phyloP scores from a whole-genome alignment of 2,113 vertebrate genomes.

The Bujurquina vittata region DNA sequence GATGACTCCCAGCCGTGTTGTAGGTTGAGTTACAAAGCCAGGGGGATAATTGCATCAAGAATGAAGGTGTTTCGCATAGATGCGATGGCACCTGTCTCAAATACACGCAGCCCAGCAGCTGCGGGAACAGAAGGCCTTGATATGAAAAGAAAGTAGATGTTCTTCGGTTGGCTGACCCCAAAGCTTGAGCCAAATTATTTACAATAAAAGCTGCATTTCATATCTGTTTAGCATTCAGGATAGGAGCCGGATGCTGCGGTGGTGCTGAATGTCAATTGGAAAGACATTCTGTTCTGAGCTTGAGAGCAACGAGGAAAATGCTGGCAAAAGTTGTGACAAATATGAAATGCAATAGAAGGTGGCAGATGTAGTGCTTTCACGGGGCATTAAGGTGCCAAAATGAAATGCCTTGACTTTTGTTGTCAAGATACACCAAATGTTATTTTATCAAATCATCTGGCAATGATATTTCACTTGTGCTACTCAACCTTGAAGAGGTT shows the following conservation, averaged over 20 bases:
- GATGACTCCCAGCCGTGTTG: constrained; percentile 41
- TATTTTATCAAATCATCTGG: constrained; percentile 48
- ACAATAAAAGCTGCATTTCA: constrained; percentile 78
- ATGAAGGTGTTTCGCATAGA: constrained; percentile 54
- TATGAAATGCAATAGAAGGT: constrained; percentile 46
- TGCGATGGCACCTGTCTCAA: constrained; percentile 73
- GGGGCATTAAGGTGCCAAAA: constrained; percentile 42
- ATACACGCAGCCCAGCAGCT: constrained; percentile 65
- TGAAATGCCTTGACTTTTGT: constrained; percentile 69
- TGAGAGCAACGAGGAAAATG: constrained; percentile 19
- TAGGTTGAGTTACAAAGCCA: constrained; percentile 67
- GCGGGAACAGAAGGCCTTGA: constrained; percentile 76
- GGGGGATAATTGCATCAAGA: constrained; percentile 65
- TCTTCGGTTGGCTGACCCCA: constrained; percentile 73
- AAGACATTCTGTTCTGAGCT: constrained; percentile 33
- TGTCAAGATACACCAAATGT: constrained; percentile 68
- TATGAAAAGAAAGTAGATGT: constrained; percentile 69
- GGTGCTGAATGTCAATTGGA: constrained; percentile 72
- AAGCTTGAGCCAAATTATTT: constrained; percentile 83
- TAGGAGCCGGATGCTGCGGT: constrained; percentile 27
- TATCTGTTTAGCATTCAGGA: constrained; percentile 78
- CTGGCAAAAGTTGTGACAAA: constrained; percentile 41
- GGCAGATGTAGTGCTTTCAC: constrained; percentile 63
- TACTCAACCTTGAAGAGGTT: constrained; percentile 44
- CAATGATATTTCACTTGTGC: background rate